phyloP scores from a whole-genome alignment of 2,888 invertebrate genomes.

The Sphinx pinastri region DNA sequence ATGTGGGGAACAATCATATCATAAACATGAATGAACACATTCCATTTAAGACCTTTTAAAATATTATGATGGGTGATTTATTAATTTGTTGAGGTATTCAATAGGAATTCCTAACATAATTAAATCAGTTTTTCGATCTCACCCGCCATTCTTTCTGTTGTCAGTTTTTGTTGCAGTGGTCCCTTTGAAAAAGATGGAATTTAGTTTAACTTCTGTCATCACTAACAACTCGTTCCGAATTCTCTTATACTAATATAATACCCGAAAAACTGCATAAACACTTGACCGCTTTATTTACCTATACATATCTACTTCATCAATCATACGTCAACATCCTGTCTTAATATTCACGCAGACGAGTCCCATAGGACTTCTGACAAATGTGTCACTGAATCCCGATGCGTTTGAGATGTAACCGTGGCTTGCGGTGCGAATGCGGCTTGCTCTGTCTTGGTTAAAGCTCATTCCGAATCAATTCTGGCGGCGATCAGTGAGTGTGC shows the following conservation, averaged over 20 bases:
- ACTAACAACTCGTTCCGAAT: too few relatives aligned
- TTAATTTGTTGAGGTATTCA: neutral
- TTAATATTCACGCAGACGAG: neutral
- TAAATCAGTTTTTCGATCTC: neutral
- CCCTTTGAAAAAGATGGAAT: too few relatives aligned
- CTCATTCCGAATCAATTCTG: slow-evolving; percentile 6
- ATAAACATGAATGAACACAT: slow-evolving; percentile 7
- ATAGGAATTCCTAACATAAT: neutral
- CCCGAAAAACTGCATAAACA: neutral
- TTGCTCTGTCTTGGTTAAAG: slow-evolving; percentile 13
- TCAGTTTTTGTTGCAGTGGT: too few relatives aligned
- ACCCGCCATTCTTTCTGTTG: neutral
- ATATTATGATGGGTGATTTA: neutral
- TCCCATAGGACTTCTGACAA: neutral
- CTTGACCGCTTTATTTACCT: neutral
- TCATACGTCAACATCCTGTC: neutral
- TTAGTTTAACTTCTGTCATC: too few relatives aligned
- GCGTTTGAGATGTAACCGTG: neutral
- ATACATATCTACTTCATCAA: neutral
- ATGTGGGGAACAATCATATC: neutral
- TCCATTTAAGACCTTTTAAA: neutral
- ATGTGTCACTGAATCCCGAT: neutral
- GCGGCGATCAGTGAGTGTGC: neutral
- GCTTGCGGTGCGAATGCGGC: slow-evolving; percentile 8
- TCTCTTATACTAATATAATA: neutral